Evolutionary conservation across 2,113 vertebrate species (phyloP).

Genomic region (Rafetus swinhoei): DNA sequence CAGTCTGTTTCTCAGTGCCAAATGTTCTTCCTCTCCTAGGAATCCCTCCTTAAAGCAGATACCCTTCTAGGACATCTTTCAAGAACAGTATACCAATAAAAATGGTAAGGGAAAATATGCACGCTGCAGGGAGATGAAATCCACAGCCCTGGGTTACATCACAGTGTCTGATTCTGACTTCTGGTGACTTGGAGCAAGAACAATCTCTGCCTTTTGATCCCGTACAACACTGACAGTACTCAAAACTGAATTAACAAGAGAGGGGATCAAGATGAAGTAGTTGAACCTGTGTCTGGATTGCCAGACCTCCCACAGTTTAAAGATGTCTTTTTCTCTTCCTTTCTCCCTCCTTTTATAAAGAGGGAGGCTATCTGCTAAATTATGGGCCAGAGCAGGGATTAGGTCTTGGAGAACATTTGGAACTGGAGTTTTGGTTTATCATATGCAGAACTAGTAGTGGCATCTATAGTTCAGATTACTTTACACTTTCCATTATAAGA

Average conservation of each 20-base stretch:
- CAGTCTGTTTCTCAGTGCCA: background rate
- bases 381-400: background rate
- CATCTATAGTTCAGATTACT: background rate
- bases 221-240: background rate
- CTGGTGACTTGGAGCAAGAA: background rate
- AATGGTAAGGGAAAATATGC: background rate
- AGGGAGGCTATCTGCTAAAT: background rate
- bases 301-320: background rate
- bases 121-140: background rate
- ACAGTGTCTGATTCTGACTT: background rate
- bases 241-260: too few relatives aligned
- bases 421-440: background rate
- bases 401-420: background rate
- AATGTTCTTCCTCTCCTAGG: background rate
- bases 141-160: background rate
- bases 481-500: background rate
- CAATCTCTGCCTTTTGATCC: background rate
- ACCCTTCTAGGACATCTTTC: background rate
- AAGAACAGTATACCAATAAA: background rate
- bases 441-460: background rate
- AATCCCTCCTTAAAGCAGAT: background rate
- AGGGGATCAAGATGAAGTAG: background rate
- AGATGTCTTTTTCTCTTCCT: background rate
- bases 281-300: background rate
- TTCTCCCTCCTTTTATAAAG: background rate